Conservation (phyloP, 2,113 vertebrate species). For the Nothoprocta pentlandii region DNA sequence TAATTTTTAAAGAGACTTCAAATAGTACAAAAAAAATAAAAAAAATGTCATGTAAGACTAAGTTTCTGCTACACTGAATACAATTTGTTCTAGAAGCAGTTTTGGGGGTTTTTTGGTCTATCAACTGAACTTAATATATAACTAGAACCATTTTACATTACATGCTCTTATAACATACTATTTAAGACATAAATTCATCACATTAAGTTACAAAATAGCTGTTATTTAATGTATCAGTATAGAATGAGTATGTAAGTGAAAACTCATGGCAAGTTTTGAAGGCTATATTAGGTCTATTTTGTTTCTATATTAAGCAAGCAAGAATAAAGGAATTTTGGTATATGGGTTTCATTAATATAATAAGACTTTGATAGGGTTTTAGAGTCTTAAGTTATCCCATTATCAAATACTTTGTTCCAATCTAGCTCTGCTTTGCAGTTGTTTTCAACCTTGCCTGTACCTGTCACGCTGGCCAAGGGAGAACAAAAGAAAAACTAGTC, state of each 20-base stretch:
- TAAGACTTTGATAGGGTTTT: background rate
- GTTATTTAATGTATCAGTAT: background rate
- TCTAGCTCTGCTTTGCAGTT: background rate
- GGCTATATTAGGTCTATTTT: background rate
- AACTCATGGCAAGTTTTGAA: background rate
- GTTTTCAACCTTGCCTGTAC: background rate
- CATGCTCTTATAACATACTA: rapidly evolving
- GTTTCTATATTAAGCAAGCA: background rate
- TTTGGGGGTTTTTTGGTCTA: background rate
- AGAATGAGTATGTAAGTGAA: background rate
- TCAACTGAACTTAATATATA: background rate
- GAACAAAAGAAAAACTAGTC: background rate
- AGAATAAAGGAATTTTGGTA: background rate
- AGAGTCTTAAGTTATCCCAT: background rate
- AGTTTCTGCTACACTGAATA: background rate
- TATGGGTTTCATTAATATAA: background rate
- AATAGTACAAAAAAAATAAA: background rate
- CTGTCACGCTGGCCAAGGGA: background rate
- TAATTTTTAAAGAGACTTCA: background rate
- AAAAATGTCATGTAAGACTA: background rate
- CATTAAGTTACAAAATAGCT: background rate
- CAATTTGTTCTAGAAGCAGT: background rate
- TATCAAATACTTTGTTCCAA: background rate
- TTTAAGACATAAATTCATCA: background rate
- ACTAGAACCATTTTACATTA: background rate